phyloP scores from a whole-genome alignment of 2,888 invertebrate genomes.

The Temnothorax ravouxi region DNA sequence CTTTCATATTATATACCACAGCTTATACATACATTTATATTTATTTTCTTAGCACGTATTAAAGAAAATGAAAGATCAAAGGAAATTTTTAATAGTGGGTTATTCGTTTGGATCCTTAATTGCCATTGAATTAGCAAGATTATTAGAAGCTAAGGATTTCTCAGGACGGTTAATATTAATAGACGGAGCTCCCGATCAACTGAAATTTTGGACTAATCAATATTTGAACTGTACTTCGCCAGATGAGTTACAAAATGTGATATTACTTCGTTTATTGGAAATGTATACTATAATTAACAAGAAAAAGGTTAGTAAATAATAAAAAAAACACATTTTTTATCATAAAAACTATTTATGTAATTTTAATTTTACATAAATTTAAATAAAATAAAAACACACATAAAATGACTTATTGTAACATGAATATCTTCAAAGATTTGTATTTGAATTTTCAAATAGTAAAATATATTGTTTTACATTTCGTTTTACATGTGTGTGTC shows the following conservation, averaged over 20 bases:
- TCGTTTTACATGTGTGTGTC: too few relatives aligned
- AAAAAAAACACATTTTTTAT: neutral
- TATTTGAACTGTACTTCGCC: neutral
- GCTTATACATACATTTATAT: neutral
- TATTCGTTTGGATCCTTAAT: conserved; percentile 20
- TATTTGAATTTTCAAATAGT: too few relatives aligned
- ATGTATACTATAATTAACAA: neutral
- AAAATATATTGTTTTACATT: too few relatives aligned
- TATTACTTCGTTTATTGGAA: neutral
- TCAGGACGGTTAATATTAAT: conserved; percentile 15
- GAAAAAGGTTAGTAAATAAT: neutral
- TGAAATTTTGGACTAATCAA: neutral
- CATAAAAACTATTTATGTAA: neutral
- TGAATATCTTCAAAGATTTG: too few relatives aligned
- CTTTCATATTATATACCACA: neutral
- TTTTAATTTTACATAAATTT: too few relatives aligned
- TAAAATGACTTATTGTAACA: too few relatives aligned
- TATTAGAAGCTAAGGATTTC: conserved; percentile 9
- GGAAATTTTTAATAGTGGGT: conserved; percentile 2
- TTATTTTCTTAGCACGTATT: neutral
- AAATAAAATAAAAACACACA: too few relatives aligned
- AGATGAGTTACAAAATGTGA: neutral
- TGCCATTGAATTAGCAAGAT: conserved; percentile 18
- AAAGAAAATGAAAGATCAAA: neutral
- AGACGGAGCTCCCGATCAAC: conserved; percentile 4